A percentile compares a stretch with the other conserved stretches of the same genome.
phyloP scores from a whole-genome alignment of 2,113 vertebrate species.

The Columba livia region DNA sequence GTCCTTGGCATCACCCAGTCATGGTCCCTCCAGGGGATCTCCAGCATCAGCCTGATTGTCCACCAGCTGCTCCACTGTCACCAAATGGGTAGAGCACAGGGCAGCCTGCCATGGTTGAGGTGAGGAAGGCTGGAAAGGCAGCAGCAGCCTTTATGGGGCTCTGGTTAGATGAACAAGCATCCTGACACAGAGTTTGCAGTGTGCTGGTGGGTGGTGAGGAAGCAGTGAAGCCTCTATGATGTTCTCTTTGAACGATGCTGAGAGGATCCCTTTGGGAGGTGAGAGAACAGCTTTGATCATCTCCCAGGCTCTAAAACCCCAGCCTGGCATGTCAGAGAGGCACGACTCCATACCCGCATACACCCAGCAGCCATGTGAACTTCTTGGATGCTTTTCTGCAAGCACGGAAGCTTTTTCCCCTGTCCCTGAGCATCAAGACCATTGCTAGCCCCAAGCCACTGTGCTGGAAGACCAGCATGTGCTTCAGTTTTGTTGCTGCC shows the following conservation, averaged over 20 bases:
- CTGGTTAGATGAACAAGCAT: neutral
- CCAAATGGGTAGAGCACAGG: neutral
- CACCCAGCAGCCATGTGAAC: neutral
- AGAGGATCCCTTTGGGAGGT: neutral
- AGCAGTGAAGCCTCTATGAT: neutral
- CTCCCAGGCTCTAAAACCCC: neutral
- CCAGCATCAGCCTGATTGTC: neutral
- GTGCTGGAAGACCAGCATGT: neutral
- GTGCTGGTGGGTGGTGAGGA: neutral
- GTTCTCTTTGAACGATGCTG: neutral
- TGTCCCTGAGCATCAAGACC: neutral
- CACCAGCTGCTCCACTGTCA: neutral
- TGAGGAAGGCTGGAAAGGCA: neutral
- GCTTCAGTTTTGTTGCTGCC: neutral
- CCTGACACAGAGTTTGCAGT: neutral
- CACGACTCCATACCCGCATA: accelerated
- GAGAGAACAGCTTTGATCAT: neutral
- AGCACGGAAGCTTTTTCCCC: neutral
- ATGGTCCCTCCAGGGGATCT: neutral
- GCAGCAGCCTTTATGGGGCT: neutral
- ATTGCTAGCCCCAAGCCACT: neutral
- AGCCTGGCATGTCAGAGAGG: neutral
- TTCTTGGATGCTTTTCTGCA: neutral
- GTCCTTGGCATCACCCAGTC: neutral
- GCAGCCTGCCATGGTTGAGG: accelerated